phyloP scores from a whole-genome alignment of 2,797 vertebrate genomes.

The Tamandua tetradactyla region DNA sequence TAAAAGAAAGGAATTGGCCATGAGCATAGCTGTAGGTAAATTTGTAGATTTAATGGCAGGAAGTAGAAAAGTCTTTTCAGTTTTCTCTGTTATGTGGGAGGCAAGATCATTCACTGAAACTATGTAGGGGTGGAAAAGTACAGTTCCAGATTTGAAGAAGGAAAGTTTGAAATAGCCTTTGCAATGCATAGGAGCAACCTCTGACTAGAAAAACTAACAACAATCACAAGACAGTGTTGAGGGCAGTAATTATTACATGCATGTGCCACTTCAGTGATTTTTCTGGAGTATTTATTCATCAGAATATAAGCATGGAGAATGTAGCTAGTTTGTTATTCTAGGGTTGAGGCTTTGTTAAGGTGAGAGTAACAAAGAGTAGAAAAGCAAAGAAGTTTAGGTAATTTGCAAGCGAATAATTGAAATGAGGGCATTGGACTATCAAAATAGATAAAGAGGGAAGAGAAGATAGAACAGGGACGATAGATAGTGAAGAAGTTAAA shows the following conservation, averaged over 20 bases:
- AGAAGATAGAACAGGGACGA: not conserved
- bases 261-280: not conserved
- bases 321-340: not conserved
- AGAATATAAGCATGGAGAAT: not conserved
- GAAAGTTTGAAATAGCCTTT: not conserved
- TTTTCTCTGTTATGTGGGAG: not conserved
- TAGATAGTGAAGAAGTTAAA: not conserved
- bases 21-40: not conserved
- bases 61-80: not conserved
- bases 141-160: not conserved
- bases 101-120: not conserved
- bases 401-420: not conserved
- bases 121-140: not conserved
- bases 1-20: not conserved
- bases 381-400: not conserved
- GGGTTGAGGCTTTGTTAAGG: not conserved
- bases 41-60: constrained; percentile 17
- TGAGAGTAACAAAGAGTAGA: not conserved
- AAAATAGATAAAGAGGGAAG: not conserved
- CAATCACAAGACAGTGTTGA: not conserved
- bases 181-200: not conserved
- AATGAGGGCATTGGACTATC: not conserved
- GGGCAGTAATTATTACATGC: not conserved
- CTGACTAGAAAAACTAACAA: not conserved
- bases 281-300: not conserved